Evolutionary conservation across 2,113 vertebrate genomes (phyloP).

Genomic region (Sylvilagus bachmani): DNA sequence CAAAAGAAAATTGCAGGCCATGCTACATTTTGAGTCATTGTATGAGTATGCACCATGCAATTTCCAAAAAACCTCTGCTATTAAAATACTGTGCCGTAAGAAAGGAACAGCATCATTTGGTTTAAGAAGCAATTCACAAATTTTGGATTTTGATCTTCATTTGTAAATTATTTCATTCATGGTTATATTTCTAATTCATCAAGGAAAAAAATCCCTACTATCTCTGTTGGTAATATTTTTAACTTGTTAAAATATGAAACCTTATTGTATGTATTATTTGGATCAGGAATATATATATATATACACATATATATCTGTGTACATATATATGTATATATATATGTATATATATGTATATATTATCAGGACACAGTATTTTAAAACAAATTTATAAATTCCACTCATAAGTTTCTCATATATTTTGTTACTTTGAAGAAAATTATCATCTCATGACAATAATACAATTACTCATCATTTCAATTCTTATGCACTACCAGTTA

Average conservation of each 20-base stretch:
- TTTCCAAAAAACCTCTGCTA: constrained; percentile 74
- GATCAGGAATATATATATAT: not conserved
- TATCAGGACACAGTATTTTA: constrained; percentile 42
- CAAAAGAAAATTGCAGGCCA: constrained; percentile 87
- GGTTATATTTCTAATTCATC: constrained; percentile 28
- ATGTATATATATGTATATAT: too few relatives aligned
- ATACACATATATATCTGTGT: not conserved
- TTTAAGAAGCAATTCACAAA: constrained; percentile 66
- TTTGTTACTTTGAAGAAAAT: constrained; percentile 71
- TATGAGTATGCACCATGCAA: constrained; percentile 72
- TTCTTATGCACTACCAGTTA: constrained; percentile 89
- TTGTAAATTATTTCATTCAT: constrained; percentile 60
- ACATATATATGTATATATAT: too few relatives aligned
- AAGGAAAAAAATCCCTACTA: not conserved
- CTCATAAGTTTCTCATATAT: constrained; percentile 31
- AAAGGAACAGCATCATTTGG: constrained; percentile 67
- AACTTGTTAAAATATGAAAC: not conserved
- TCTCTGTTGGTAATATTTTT: constrained; percentile 44
- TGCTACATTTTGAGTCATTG: constrained; percentile 83
- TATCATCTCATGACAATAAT: constrained; percentile 81
- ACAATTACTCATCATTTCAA: constrained; percentile 86
- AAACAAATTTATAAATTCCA: constrained; percentile 22
- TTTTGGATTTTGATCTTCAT: constrained; percentile 73
- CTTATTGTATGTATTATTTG: not conserved
- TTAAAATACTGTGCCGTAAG: constrained; percentile 82